Evolutionary conservation across 2,888 invertebrate species (phyloP).

Genomic region (Chydorus sphaericus): DNA sequence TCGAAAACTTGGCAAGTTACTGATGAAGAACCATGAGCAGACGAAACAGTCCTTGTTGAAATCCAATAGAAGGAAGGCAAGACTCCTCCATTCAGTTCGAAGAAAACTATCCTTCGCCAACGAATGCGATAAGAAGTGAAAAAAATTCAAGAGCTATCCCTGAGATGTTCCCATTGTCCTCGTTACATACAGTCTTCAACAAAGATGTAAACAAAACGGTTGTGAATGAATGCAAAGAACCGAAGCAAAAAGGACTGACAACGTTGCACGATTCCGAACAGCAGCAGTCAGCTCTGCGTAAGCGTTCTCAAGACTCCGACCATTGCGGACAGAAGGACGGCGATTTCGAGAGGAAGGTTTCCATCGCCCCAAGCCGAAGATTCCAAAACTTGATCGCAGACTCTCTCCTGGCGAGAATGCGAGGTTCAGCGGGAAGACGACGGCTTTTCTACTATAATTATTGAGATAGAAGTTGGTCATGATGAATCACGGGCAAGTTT

Average conservation of each 20-base stretch:
- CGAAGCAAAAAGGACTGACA: not conserved
- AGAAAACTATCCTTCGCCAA: too few relatives aligned
- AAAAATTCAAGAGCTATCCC: not conserved
- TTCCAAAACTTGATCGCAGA: not conserved
- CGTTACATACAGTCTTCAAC: too few relatives aligned
- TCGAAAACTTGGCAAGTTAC: slow-evolving; percentile 4
- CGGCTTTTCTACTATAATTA: not conserved
- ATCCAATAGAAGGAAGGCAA: too few relatives aligned
- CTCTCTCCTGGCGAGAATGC: too few relatives aligned
- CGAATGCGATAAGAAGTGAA: too few relatives aligned
- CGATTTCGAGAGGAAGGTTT: not conserved
- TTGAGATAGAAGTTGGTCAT: not conserved
- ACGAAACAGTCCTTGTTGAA: slow-evolving; percentile 13
- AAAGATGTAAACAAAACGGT: not conserved
- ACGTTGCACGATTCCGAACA: not conserved
- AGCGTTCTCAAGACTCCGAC: not conserved
- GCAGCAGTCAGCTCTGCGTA: not conserved
- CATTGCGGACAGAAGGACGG: not conserved
- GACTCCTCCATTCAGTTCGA: not conserved
- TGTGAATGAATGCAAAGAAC: slow-evolving; percentile 6
- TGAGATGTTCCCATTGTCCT: not conserved
- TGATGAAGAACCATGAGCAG: slow-evolving; percentile 7
- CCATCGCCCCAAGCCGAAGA: not conserved
- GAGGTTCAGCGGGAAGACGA: not conserved
- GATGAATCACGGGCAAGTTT: not conserved